A percentile compares a stretch with the other conserved stretches of the same genome.
These are phyloP conservation scores for Drosophila equinoxialis DNA, from an alignment of 1,140 invertebrate genomes.

Conservation along the genomic window DNA sequence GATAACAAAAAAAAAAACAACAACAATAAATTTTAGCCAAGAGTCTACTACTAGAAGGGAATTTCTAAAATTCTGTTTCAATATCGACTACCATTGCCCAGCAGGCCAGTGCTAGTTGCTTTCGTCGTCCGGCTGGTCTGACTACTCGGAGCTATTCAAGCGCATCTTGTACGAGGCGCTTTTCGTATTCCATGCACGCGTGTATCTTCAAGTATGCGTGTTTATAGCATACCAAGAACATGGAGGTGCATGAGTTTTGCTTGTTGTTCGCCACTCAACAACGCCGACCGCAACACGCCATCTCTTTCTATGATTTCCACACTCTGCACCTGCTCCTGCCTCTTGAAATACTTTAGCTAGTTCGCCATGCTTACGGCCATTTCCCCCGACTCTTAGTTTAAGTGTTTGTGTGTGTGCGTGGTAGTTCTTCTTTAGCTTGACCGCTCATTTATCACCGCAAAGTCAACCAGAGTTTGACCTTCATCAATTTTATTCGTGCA, in stretches of 20 bases:
- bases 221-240: slow-evolving; percentile 41
- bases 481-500: slow-evolving; percentile 65
- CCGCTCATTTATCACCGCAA: slow-evolving; percentile 69
- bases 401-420: neutral
- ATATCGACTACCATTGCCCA: slow-evolving; percentile 27
- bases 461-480: slow-evolving; percentile 67
- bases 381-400: too few relatives aligned
- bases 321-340: neutral
- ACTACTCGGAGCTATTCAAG: slow-evolving; percentile 35
- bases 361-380: slow-evolving; percentile 1
- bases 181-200: slow-evolving; percentile 58
- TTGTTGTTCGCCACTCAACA: slow-evolving; percentile 32
- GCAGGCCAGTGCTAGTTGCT: slow-evolving; percentile 2
- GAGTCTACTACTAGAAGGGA: slow-evolving; percentile 43
- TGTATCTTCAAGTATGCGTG: slow-evolving; percentile 58
- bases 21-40: slow-evolving; percentile 52
- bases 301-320: too few relatives aligned
- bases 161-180: slow-evolving; percentile 33
- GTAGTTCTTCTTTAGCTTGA: slow-evolving; percentile 48
- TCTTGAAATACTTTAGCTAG: neutral
- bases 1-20: slow-evolving; percentile 27
- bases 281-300: slow-evolving; percentile 8
- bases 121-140: slow-evolving; percentile 21
- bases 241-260: slow-evolving; percentile 54
- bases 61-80: slow-evolving; percentile 60